phyloP scores from a whole-genome alignment of 2,113 vertebrate genomes.

The Lonchura striata region DNA sequence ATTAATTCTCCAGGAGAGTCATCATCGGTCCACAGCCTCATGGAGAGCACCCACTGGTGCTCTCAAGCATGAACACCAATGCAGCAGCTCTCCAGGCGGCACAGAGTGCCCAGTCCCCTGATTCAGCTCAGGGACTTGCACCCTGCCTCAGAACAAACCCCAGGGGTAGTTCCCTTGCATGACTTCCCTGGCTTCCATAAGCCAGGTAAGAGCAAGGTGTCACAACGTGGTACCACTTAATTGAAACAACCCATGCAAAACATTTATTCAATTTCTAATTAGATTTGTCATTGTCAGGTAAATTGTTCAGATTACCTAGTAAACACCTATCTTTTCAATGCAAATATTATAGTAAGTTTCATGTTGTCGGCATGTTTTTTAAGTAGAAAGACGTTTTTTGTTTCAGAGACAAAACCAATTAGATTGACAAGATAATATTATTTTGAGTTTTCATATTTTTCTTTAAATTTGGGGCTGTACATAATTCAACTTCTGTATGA shows the following conservation, averaged over 20 bases:
- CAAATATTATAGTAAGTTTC: background rate
- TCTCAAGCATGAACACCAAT: background rate
- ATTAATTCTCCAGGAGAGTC: background rate
- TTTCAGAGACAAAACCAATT: background rate
- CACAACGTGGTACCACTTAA: background rate
- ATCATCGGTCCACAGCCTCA: fast-evolving
- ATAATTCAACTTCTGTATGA: background rate
- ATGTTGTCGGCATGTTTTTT: background rate
- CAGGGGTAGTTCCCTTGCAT: background rate
- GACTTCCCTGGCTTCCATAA: background rate
- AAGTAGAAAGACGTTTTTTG: background rate
- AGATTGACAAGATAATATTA: background rate
- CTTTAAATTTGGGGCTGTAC: background rate
- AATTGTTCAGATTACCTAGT: background rate
- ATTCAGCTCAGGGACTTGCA: background rate
- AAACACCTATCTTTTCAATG: background rate
- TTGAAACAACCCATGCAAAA: background rate
- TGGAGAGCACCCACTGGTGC: fast-evolving
- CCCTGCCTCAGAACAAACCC: background rate
- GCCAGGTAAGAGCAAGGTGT: background rate
- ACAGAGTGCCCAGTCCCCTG: background rate
- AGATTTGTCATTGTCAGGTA: background rate
- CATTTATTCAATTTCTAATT: background rate
- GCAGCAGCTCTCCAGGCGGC: background rate
- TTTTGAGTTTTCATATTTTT: background rate